phyloP scores from a whole-genome alignment of 2,113 vertebrate species.

The Etia nguti region DNA sequence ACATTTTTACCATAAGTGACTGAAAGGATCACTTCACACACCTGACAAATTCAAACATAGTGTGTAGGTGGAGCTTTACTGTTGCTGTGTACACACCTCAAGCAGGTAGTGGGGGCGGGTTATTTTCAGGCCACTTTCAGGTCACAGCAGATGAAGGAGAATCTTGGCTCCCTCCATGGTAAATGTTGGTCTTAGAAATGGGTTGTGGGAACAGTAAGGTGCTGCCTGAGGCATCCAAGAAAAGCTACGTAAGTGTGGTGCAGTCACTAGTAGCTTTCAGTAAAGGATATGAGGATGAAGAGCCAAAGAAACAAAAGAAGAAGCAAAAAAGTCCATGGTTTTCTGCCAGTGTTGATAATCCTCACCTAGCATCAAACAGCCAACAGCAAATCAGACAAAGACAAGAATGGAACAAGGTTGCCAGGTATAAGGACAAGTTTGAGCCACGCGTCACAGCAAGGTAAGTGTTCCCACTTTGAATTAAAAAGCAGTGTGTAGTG shows the following conservation, averaged over 20 bases:
- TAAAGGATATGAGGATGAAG: background rate
- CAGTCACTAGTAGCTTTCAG: constrained; percentile 37
- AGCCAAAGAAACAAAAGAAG: background rate
- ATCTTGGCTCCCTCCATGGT: background rate
- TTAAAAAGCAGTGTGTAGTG: background rate
- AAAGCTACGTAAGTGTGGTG: constrained; percentile 27
- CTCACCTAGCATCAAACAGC: background rate
- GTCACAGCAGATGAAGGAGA: background rate
- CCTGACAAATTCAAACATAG: background rate
- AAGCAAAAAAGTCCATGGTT: constrained; percentile 1
- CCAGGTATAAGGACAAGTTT: constrained; percentile 59
- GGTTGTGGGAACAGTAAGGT: constrained; percentile 46
- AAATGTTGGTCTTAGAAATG: constrained; percentile 10
- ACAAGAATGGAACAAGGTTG: background rate
- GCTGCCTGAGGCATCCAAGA: constrained; percentile 5
- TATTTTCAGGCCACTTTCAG: background rate
- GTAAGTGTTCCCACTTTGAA: background rate
- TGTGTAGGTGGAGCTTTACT: background rate
- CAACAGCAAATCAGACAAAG: background rate
- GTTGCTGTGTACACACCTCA: background rate
- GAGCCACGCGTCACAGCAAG: constrained; percentile 57
- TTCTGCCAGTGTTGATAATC: background rate
- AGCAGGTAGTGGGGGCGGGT: background rate
- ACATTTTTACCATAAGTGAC: background rate
- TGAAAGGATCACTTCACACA: background rate